Conservation (phyloP, 1,140 invertebrate genomes). For the Battus philenor region DNA sequence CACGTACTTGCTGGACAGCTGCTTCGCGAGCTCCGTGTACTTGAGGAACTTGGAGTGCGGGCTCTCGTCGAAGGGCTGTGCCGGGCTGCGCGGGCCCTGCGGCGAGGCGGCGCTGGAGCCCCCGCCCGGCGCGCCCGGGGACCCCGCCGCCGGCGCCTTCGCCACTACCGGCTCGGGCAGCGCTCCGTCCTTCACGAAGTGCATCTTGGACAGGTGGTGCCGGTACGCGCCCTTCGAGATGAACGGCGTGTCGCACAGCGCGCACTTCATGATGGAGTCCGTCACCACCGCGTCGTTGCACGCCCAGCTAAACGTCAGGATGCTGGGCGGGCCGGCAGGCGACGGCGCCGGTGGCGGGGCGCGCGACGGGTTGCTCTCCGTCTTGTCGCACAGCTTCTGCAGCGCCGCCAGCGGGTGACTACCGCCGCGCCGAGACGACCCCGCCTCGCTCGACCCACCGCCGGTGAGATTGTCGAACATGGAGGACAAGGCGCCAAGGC, state of each 20-base stretch:
- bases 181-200: constrained; percentile 95
- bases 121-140: constrained; percentile 66
- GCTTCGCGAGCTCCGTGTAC: constrained; percentile 97
- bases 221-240: constrained; percentile 97
- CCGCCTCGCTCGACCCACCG: constrained; percentile 62
- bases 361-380: constrained; percentile 82
- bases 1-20: constrained; percentile 96
- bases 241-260: constrained; percentile 97
- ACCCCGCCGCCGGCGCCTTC: constrained; percentile 66
- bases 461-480: constrained; percentile 91
- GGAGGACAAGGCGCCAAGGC: constrained; percentile 89
- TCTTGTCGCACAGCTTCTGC: constrained; percentile 96
- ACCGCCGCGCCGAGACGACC: constrained; percentile 80
- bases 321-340: constrained; percentile 84
- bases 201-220: constrained; percentile 97
- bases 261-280: constrained; percentile 95
- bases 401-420: constrained; percentile 93
- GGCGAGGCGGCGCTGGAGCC: constrained; percentile 73
- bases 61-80: constrained; percentile 89
- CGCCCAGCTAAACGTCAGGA: constrained; percentile 94
- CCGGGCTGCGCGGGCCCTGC: constrained; percentile 74
- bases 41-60: constrained; percentile 97
- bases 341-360: constrained; percentile 62
- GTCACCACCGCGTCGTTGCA: constrained; percentile 93
- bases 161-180: constrained; percentile 83